Percentiles rank a stretch among this genome's conserved stretches.
Evolutionary conservation across 2,113 vertebrate genomes (phyloP).

Genomic region (Phrynosoma platyrhinos): DNA sequence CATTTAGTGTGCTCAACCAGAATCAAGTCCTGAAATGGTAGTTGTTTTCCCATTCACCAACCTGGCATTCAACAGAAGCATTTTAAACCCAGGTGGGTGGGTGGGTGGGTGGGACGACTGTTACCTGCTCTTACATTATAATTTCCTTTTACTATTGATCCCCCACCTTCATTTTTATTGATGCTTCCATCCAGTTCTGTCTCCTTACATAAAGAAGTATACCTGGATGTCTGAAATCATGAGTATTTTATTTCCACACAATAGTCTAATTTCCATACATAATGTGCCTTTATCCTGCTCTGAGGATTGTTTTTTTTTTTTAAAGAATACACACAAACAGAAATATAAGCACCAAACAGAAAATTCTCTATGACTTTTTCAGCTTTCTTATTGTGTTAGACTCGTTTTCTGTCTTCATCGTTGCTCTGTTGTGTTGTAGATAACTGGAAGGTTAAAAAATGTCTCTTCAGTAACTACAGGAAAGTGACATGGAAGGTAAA

Average conservation of each 20-base stretch:
- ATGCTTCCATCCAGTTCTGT: conserved; percentile 9
- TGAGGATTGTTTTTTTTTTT: background rate
- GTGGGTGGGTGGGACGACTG: too few species aligned
- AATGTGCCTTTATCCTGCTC: conserved; percentile 11
- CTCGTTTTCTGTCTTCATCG: background rate
- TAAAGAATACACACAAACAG: too few species aligned
- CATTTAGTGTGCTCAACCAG: too few species aligned
- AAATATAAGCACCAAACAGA: background rate
- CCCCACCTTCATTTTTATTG: background rate
- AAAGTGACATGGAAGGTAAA: conserved; percentile 34
- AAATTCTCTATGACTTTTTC: background rate
- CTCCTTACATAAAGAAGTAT: background rate
- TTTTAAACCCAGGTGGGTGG: too few species aligned
- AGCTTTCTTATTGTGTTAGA: background rate
- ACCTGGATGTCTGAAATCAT: background rate
- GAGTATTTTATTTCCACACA: background rate
- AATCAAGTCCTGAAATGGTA: too few species aligned
- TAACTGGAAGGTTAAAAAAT: background rate
- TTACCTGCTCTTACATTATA: background rate
- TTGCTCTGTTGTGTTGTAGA: conserved; percentile 11
- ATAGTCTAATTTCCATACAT: conserved; percentile 14
- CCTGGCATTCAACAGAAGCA: too few species aligned
- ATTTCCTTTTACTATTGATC: background rate
- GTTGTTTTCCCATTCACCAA: too few species aligned
- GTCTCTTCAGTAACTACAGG: background rate